Base-by-base conservation (phyloP, 2,888 invertebrate genomes). In the Callosobruchus maculatus region DNA sequence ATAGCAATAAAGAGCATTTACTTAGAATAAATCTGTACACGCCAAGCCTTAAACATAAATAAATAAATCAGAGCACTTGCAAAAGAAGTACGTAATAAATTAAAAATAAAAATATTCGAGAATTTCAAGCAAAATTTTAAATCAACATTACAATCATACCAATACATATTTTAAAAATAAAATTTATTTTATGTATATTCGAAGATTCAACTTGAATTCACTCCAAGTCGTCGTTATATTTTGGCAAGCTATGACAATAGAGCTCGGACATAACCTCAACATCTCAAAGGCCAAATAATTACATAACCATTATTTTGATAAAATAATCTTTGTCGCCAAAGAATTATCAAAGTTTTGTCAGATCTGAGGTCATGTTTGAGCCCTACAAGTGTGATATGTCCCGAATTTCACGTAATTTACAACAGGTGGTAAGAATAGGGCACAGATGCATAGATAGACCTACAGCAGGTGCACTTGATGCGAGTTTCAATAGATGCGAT, bases 41-140 rank as follows among this genome's bases (percentile, higher is more conserved):
- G 76, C 80, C 78, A 81, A 80, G 80, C 80, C 49, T 79, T 80
- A 79, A 74, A 70, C 79, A 77, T 81, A 82, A 82, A 82, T 82
- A 82, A 82, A 82, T 81, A 81, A 82, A 82, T 81, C 79, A 79
- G 79, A 79, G 80, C 80, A 81, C 80, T 80, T 80, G 80, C 80
- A 81, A 80, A 80, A 80, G 79, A 82, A 81, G 80, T 80, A 81
- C 81, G 76, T 80, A 78, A 78, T 76, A 79, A 79, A 76, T 77
- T 74, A 79, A 73, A 75, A 76, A 73, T 49, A 49, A 49, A 74
- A 76, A 76, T 75, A 78, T 67, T 74, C 70, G 72, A 31, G 72
- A 68, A 69, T 75, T 76, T 76, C 74, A 79, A 80, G 79, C 79
- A 73, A 76, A 75, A 49, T 49, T 74, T 73, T 22, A 49, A 78